A percentile compares a stretch with the other conserved stretches of the same genome.
Evolutionary conservation across 1,140 invertebrate species (phyloP).

Genomic region (Drosophila pandora): DNA sequence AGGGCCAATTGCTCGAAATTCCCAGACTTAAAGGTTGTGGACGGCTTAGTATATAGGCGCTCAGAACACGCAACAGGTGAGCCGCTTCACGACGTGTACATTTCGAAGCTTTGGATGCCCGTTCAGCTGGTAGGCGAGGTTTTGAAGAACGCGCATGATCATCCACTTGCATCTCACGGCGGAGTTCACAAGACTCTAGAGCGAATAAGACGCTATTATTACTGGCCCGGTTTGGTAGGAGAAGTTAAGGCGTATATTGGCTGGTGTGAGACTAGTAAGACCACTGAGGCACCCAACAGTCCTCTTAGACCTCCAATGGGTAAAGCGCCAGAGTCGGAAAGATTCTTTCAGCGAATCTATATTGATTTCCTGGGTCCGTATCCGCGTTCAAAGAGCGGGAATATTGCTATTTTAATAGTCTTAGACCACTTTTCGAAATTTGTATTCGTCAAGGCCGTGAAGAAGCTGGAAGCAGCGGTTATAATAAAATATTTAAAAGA

Average conservation of each 20-base stretch:
- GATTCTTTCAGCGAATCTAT: conserved; percentile 36
- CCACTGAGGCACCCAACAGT: conserved; percentile 13
- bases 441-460: conserved; percentile 28
- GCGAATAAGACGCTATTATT: conserved; percentile 12
- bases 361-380: conserved; percentile 34
- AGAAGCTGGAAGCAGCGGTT: conserved; percentile 4
- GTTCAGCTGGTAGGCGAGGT: not conserved
- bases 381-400: conserved; percentile 23
- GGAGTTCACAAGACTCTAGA: not conserved
- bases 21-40: no score
- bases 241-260: conserved; percentile 13
- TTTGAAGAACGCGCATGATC: conserved; percentile 5
- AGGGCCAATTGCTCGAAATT: no score
- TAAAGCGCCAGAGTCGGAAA: not conserved
- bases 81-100: no score
- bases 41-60: no score
- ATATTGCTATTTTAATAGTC: conserved; percentile 28
- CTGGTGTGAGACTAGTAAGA: conserved; percentile 14
- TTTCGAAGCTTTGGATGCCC: no score
- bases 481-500: conserved; percentile 4
- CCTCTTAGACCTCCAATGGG: conserved; percentile 20
- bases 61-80: no score
- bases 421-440: conserved; percentile 31
- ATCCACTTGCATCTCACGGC: conserved; percentile 7
- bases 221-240: conserved; percentile 17